Evolutionary conservation across 2,113 vertebrate species (phyloP).

Genomic region (Bufo gargarizans): DNA sequence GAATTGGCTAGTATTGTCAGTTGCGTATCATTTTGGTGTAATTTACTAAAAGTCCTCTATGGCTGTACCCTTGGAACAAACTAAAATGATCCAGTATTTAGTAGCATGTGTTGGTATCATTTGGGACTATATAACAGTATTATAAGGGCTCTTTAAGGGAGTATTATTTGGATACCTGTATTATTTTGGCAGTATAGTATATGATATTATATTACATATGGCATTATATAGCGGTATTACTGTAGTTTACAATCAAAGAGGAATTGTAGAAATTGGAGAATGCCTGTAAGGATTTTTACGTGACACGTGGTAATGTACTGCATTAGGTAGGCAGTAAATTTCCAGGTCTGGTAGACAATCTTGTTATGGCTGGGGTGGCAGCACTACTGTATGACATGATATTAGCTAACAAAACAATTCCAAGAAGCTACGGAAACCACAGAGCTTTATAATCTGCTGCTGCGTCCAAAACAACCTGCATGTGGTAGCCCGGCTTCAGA

Average conservation of each 20-base stretch:
- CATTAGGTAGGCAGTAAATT: neutral
- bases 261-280: neutral
- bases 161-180: neutral
- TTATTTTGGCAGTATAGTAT: neutral
- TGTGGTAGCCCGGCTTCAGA: constrained; percentile 4
- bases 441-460: constrained; percentile 48
- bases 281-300: neutral
- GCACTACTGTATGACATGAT: constrained; percentile 17
- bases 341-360: neutral
- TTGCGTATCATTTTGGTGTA: no score
- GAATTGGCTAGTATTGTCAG: no score
- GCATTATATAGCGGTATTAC: no score
- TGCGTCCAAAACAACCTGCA: constrained; percentile 34
- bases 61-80: no score
- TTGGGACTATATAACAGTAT: neutral
- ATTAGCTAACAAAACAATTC: constrained; percentile 9
- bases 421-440: constrained; percentile 35
- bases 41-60: no score
- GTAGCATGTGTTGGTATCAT: no score
- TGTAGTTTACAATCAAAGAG: neutral
- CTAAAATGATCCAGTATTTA: no score
- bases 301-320: no score
- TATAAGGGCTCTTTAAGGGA: neutral
- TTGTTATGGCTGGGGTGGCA: constrained; percentile 1
- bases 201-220: no score